Base-by-base conservation (phyloP, 2,888 invertebrate genomes). In the Marasmarcha lunaedactyla region DNA sequence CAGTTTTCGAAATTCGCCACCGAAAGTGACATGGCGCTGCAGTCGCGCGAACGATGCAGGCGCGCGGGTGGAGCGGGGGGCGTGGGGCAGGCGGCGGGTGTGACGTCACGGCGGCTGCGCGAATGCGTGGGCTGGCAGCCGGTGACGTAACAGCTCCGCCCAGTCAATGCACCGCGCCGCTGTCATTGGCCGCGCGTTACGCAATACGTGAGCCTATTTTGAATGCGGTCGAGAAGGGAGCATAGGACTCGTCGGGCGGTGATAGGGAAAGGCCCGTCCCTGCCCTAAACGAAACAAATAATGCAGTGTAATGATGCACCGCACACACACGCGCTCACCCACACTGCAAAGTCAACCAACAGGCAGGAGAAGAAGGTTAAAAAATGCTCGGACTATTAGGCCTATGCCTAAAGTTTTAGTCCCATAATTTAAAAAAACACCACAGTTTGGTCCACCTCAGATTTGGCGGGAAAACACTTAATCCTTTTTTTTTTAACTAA, bases 71-170 rank as follows among this genome's bases (percentile, higher is more conserved):
- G 52, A 47, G 7, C 4, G 20, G 3, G 20, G 50, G 47, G 20
- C 4, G 67, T 63, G 65, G 63, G 58, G 63, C 45, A 63, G 51
- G 52, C 47, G 51, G 47, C 51, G 56, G 58, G 47, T 51, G 71
- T 81, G 81, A 83, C 81, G 83, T 83, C 83, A 81, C 76, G 60
- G 78, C 79, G 79, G 60, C 79, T 78, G 81, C 77, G 79, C 76
- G 76, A 56, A 63, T 55, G 59, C 66, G 68, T 70, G 72, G 58
- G 56, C 12, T 6, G 78, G 78, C 71, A 61, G 73, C 57, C 52
- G 71, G 63, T 60, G 81, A 83, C 81, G 83, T 79, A 78, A 81
- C 58, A 73, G 57, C 83, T 74, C 79, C 84, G 83, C 83, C 84
- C 77, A 71, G 67, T 79, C 74, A 76, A 78, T 76, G 71, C 77